Base-by-base conservation (phyloP, 2,888 invertebrate species). In the Apamea crenata region DNA sequence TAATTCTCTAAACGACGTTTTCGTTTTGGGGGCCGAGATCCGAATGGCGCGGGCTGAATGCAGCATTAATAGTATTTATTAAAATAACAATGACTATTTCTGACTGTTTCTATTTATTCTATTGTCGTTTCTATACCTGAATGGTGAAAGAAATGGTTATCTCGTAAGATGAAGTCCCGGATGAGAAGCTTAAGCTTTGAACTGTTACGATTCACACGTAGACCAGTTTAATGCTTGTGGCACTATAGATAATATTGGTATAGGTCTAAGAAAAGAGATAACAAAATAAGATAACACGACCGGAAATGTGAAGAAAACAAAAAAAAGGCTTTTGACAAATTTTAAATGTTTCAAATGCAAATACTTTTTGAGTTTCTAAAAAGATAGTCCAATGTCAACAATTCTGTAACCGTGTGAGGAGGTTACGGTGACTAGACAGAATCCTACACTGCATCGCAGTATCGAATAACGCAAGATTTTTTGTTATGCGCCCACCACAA, bases 51-150 rank as follows among this genome's bases (percentile, higher is more conserved):
- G 88, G 88, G 88, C 85, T 94, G 94, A 95, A 95, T 94, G 91
- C 93, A 88, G 91, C 92, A 93, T 95, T 95, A 95, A 95, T 94
- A 94, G 91, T 94, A 93, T 96, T 96, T 96, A 96, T 96, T 96
- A 94, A 93, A 96, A 96, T 95, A 96, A 96, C 95, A 96, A 94
- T 93, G 93, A 91, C 90, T 92, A 91, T 92, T 90, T 86, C 86
- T 25, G 83, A 80, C 80, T 85, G 75, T 79, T 87, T 88, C 77
- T 88, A 83, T 87, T 84, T 81, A 81, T 87, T 84, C 93, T 93
- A 91, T 94, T 93, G 89, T 89, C 78, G 88, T 88, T 87, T 86
- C 77, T 84, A 89, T 91, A 91, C 92, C 90, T 92, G 91, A 87
- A 88, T 81, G 83, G 87, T 87, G 90, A 90, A 93, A 92, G 90